phyloP scores from a whole-genome alignment of 2,797 vertebrate species.

The Bovichtus diacanthus region DNA sequence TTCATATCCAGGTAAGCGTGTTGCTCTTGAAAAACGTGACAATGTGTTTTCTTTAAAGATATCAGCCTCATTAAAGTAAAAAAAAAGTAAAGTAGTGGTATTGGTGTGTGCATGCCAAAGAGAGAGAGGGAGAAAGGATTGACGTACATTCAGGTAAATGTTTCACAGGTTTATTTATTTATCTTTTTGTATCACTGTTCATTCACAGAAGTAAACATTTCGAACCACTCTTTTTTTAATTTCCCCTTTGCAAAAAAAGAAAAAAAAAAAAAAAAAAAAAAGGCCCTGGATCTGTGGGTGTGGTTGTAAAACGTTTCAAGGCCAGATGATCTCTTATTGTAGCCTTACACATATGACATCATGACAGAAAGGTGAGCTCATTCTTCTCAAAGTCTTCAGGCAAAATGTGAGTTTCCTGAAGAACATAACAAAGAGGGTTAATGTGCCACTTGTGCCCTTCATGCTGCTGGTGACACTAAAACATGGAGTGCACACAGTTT shows the following conservation, averaged over 20 bases:
- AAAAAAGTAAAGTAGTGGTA: not conserved
- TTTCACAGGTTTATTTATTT: constrained; percentile 13
- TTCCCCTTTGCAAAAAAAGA: not conserved
- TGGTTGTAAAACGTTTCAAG: constrained; percentile 44
- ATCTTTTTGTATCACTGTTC: not conserved
- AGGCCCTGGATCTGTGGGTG: constrained; percentile 52
- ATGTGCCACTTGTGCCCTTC: no score
- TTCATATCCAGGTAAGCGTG: constrained; percentile 69
- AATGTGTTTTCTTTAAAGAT: not conserved
- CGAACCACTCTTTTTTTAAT: not conserved
- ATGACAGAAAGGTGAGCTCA: constrained; percentile 32
- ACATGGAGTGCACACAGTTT: not conserved
- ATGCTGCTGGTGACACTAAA: not conserved
- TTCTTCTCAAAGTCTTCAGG: not conserved
- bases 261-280: no score
- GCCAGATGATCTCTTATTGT: constrained; percentile 14
- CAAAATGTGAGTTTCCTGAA: not conserved
- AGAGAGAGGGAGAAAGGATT: not conserved
- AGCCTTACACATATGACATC: constrained; percentile 20
- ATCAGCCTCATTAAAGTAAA: not conserved
- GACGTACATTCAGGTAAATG: not conserved
- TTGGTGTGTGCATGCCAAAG: not conserved
- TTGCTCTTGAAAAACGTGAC: not conserved
- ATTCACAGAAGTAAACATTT: not conserved
- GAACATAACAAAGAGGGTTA: not conserved